Conservation (phyloP, 1,140 invertebrate species). For the Diabrotica undecimpunctata region DNA sequence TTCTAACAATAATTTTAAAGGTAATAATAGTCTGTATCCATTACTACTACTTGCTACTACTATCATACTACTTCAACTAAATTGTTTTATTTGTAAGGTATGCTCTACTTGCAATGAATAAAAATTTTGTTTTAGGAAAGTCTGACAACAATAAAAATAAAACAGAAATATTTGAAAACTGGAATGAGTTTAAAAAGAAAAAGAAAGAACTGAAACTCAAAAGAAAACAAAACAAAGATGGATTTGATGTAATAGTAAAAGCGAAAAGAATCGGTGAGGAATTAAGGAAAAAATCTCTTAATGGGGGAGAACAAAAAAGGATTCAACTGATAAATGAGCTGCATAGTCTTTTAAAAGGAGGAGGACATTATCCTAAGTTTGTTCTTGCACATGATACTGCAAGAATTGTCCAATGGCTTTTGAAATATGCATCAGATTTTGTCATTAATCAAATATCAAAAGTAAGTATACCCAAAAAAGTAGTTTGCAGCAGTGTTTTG, state of each 20-base stretch:
- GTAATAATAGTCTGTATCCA: too few species aligned
- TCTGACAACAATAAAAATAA: constrained; percentile 11
- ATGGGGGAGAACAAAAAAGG: constrained; percentile 59
- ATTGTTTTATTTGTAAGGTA: too few species aligned
- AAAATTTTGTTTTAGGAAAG: constrained; percentile 4
- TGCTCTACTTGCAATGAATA: constrained; percentile 1
- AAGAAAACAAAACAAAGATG: constrained; percentile 55
- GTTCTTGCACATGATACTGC: constrained; percentile 84
- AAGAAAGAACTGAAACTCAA: constrained; percentile 65
- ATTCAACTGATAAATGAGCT: constrained; percentile 67
- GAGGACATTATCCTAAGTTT: constrained; percentile 69
- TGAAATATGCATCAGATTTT: constrained; percentile 67
- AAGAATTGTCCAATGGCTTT: constrained; percentile 81
- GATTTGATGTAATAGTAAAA: constrained; percentile 65
- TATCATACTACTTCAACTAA: too few species aligned
- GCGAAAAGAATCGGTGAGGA: constrained; percentile 78
- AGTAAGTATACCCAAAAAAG: constrained; percentile 31
- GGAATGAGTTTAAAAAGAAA: constrained; percentile 69
- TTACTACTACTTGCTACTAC: too few species aligned
- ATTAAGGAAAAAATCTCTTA: constrained; percentile 59
- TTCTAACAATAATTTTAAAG: not conserved
- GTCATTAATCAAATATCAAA: constrained; percentile 68
- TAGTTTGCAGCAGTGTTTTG: not conserved
- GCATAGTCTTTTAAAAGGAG: constrained; percentile 58
- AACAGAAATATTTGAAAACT: constrained; percentile 53